phyloP scores from a whole-genome alignment of 2,113 vertebrate genomes.

The Hemicordylus capensis region DNA sequence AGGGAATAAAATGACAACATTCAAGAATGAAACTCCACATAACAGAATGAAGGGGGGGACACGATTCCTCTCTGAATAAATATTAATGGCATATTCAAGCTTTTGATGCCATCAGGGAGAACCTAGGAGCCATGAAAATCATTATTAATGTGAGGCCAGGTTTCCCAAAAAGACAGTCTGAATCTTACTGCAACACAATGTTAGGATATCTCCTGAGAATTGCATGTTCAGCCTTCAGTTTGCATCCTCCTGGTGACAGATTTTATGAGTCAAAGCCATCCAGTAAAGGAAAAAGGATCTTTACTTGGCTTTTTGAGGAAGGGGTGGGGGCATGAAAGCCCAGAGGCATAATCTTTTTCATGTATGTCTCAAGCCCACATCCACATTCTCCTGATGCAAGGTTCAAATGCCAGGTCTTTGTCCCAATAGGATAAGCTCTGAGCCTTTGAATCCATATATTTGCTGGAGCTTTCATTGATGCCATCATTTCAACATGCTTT shows the following conservation, averaged over 20 bases:
- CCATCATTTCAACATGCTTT: background rate
- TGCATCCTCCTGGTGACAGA: background rate
- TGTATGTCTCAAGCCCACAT: background rate
- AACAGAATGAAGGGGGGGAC: background rate
- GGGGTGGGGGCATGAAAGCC: background rate
- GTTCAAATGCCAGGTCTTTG: background rate
- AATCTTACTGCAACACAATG: background rate
- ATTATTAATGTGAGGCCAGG: conserved; percentile 14
- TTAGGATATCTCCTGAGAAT: conserved; percentile 2
- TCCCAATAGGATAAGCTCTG: background rate
- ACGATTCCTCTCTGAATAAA: conserved; percentile 18
- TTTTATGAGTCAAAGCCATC: conserved; percentile 15
- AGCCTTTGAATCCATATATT: background rate
- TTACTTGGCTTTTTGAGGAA: background rate
- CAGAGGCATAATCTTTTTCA: background rate
- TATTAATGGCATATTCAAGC: conserved; percentile 28
- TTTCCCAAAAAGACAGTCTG: background rate
- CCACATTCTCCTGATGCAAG: background rate
- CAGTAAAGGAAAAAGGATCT: background rate
- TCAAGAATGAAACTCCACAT: background rate
- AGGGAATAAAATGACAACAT: conserved; percentile 16
- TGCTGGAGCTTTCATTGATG: background rate
- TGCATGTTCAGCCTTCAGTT: background rate
- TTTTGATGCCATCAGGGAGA: conserved; percentile 22
- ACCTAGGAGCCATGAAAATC: conserved; percentile 11